Percentiles rank a stretch among this genome's conserved stretches.
phyloP scores from a whole-genome alignment of 1,140 invertebrate species.

The Protaetia brevitarsis region DNA sequence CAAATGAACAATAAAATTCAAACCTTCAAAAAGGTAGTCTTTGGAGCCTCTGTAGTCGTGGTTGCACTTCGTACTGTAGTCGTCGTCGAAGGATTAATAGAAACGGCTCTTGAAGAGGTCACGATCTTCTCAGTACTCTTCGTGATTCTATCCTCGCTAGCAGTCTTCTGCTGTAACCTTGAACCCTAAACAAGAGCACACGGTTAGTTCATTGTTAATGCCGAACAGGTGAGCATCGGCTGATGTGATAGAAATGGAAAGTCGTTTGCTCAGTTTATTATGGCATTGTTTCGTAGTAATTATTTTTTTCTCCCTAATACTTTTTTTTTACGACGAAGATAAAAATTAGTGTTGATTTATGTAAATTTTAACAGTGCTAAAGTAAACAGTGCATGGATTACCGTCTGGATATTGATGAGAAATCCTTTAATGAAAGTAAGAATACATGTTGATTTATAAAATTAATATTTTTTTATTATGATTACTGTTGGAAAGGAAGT shows the following conservation, averaged over 20 bases:
- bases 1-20: background rate
- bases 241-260: background rate
- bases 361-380: no score
- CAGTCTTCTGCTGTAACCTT: slow-evolving; percentile 16
- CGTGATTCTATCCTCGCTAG: slow-evolving; percentile 14
- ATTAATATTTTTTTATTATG: no score
- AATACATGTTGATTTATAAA: no score
- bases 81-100: slow-evolving; percentile 14
- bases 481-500: no score
- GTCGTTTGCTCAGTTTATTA: no score
- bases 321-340: no score
- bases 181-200: no score
- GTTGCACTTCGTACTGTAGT: background rate
- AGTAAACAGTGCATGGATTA: no score
- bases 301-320: background rate
- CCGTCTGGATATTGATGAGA: no score
- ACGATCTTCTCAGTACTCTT: slow-evolving; percentile 29
- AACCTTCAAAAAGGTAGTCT: background rate
- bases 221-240: background rate
- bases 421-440: no score
- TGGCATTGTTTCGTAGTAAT: no score
- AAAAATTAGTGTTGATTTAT: no score
- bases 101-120: slow-evolving; percentile 21
- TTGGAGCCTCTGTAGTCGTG: background rate
- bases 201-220: slow-evolving; percentile 23